Percentiles rank a stretch among this genome's conserved stretches.
Conservation (phyloP, 2,113 vertebrate species). For the Calidris pygmaea region DNA sequence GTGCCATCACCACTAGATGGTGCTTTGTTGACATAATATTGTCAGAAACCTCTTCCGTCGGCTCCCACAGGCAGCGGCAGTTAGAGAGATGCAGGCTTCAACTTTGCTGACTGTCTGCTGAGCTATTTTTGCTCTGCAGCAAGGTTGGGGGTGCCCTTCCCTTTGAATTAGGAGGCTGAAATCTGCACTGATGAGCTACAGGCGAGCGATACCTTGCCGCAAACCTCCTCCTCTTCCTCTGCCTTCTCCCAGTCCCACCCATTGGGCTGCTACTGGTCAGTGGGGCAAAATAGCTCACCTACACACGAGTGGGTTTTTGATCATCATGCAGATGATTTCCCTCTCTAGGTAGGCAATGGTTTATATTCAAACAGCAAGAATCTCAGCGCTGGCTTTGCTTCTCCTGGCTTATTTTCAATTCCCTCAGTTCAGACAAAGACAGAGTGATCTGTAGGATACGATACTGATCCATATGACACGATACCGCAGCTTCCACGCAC, state of each 20-base stretch:
- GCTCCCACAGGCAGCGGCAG: background rate
- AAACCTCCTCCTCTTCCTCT: background rate
- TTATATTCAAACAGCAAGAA: background rate
- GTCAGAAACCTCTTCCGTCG: background rate
- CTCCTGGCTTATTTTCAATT: background rate
- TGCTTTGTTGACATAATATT: conserved; percentile 30
- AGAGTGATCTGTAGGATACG: background rate
- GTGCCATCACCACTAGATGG: conserved; percentile 57
- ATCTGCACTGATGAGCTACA: background rate
- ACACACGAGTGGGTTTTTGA: fast-evolving
- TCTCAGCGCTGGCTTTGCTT: background rate
- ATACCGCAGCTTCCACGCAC: background rate
- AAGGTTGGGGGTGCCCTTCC: background rate
- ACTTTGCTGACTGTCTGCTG: background rate
- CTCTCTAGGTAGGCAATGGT: background rate
- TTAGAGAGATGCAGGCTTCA: background rate
- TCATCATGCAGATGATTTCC: background rate
- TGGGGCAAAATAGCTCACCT: background rate
- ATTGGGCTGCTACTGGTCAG: background rate
- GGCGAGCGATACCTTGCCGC: background rate
- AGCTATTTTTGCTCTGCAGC: background rate
- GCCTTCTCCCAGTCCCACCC: background rate
- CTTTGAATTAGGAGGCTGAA: background rate
- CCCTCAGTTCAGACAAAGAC: background rate
- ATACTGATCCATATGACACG: background rate